Evolutionary conservation across 2,797 vertebrate genomes (phyloP).

Genomic region (Acanthopagrus latus): DNA sequence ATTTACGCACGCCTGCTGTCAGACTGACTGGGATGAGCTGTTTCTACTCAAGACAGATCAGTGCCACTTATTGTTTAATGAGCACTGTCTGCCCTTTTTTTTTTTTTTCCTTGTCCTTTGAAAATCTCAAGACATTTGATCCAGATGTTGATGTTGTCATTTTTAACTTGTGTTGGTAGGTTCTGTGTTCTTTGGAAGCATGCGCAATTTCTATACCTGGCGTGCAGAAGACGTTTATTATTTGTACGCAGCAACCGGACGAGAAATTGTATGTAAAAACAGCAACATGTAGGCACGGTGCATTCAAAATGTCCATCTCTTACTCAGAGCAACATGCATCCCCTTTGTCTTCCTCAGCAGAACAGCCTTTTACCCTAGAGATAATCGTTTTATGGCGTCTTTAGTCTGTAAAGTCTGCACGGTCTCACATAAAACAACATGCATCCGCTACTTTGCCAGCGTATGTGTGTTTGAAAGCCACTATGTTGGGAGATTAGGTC

Average conservation of each 20-base stretch:
- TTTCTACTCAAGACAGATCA: slow-evolving; percentile 38
- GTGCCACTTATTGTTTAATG: slow-evolving; percentile 27
- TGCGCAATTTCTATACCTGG: background rate
- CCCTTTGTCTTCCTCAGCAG: slow-evolving; percentile 9
- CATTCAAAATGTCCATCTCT: slow-evolving; percentile 22
- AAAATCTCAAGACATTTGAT: slow-evolving; percentile 6
- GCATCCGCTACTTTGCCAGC: slow-evolving; percentile 18
- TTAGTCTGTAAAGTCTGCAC: slow-evolving; percentile 25
- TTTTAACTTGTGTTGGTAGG: slow-evolving; percentile 25
- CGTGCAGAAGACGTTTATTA: slow-evolving; percentile 1
- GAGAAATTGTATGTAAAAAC: background rate
- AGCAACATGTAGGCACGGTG: background rate
- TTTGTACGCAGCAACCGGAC: slow-evolving; percentile 5
- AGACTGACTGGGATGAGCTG: slow-evolving; percentile 9
- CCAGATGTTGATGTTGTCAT: slow-evolving; percentile 44
- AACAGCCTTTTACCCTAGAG: background rate
- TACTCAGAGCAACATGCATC: slow-evolving; percentile 37
- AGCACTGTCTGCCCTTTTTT: slow-evolving; percentile 25
- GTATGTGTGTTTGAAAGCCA: slow-evolving; percentile 37
- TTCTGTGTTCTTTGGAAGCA: slow-evolving; percentile 25
- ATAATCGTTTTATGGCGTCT: slow-evolving; percentile 31
- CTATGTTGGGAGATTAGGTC: slow-evolving; percentile 76
- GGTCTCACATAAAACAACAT: slow-evolving; percentile 34
- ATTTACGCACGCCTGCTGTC: slow-evolving; percentile 6
- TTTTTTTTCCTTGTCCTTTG: slow-evolving; percentile 1